Evolutionary conservation across 2,113 vertebrate genomes (phyloP), one percentile per base, ranked within the genome.

Genomic region (Macaca mulatta): DNA sequence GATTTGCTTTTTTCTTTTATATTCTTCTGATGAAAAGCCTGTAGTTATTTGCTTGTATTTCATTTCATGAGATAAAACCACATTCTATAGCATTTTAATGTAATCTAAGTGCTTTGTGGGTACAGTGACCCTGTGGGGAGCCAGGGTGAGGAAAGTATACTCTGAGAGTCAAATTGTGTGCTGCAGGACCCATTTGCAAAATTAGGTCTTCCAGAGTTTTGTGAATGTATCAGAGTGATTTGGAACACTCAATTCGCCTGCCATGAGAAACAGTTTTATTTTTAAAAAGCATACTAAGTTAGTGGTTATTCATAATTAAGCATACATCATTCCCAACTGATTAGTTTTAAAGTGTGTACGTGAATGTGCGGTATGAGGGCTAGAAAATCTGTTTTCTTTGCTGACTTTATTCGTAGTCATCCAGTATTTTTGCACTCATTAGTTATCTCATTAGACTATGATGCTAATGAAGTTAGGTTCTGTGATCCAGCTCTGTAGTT

Each of bases 91-190:
- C 74, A 85, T 90, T 96, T 96, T 96, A 97, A 93, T 95, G 87
- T 80, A 90, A 82, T 78, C 22, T 97, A 94, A 97, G 81, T 92
- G 84, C 80, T 95, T 79, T 69, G 48, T 90, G 93, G 96, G 38
- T 69, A n/a, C 45, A 64, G 72, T 61, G 43, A 45, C 67, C n/a
- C 92, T 16, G 0, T 77, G 87, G 98, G 84, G 52, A 94, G 45
- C 38, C 80, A 69, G 57, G 20, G 17, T 72, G 69, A 96, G 87
- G 96, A 86, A 74, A 89, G 48, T 57, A 40, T 1, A 45, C 32
- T 52, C n/a, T 16, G 13, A 50, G 40, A 75, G 70, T 96, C 45
- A 92, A 69, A 90, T 75, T 70, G 61, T 70, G 94, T 82, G 23
- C 78, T 92, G 45, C 38, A 80, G 69, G 40, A 72, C 48, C 72